A percentile compares a stretch with the other conserved stretches of the same genome.
These are phyloP conservation scores for Brienomyrus brachyistius DNA, from an alignment of 2,113 vertebrate species.

Conservation along the genomic window DNA sequence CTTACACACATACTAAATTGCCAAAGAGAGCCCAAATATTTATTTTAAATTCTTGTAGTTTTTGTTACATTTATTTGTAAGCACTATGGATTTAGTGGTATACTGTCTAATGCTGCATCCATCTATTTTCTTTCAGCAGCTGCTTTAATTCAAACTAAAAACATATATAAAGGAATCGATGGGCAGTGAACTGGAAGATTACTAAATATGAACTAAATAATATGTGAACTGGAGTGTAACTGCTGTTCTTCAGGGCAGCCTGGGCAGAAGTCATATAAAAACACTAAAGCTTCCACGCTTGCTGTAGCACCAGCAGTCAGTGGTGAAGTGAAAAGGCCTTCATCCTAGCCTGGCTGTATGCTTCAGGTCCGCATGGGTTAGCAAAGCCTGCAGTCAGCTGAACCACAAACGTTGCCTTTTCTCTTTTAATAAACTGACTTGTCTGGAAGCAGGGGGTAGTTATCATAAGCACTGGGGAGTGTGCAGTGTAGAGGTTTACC, in stretches of 20 bases:
- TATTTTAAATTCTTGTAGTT: background rate
- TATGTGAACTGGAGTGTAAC: conserved; percentile 23
- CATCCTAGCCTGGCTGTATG: background rate
- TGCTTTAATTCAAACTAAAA: conserved; percentile 1
- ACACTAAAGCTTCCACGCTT: background rate
- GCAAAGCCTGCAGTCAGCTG: background rate
- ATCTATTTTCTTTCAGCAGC: background rate
- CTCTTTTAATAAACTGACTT: background rate
- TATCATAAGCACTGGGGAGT: background rate
- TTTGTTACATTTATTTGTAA: background rate
- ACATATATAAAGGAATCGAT: conserved; percentile 9
- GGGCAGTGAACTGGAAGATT: conserved; percentile 36
- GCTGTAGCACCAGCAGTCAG: background rate
- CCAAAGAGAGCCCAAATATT: background rate
- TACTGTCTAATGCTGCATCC: background rate
- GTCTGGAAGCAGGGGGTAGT: background rate
- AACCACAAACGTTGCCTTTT: background rate
- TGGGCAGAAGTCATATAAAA: background rate
- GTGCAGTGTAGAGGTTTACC: background rate
- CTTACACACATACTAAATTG: background rate
- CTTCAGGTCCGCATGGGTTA: background rate
- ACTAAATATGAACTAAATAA: conserved; percentile 35
- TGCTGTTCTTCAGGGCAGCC: conserved; percentile 7
- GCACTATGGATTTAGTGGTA: background rate
- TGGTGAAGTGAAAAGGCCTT: background rate